Percentiles rank a stretch among this genome's conserved stretches.
These are phyloP conservation scores for Xenus cinereus DNA, from an alignment of 2,113 vertebrate species.

Conservation along the genomic window DNA sequence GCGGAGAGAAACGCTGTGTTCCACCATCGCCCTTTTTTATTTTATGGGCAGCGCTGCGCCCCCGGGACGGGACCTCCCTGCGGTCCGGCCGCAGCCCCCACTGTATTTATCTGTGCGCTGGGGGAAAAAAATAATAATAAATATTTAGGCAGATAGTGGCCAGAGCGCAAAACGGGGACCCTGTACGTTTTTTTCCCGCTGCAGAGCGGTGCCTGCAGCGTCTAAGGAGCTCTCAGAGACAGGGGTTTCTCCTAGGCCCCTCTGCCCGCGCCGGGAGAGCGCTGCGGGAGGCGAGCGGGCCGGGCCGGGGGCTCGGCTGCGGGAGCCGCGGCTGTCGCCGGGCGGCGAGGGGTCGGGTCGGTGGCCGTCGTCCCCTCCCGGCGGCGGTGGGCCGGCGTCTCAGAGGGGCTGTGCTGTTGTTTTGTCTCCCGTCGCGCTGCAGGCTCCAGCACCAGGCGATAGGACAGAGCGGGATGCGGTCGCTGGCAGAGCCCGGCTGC, in stretches of 20 bases:
- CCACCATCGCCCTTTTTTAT: not conserved
- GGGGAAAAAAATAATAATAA: not conserved
- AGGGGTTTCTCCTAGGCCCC: not conserved
- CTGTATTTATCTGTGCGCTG: not conserved
- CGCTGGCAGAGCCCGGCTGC: conserved; percentile 94
- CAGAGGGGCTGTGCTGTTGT: conserved; percentile 61
- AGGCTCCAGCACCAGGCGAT: conserved; percentile 99
- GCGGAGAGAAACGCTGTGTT: not conserved
- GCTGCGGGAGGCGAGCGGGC: not conserved
- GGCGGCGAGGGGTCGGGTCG: not conserved
- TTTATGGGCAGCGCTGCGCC: not conserved
- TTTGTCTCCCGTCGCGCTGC: conserved; percentile 67
- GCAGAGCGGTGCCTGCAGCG: not conserved
- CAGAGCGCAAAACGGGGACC: not conserved
- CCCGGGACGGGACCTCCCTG: not conserved
- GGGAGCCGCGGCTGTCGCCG: not conserved
- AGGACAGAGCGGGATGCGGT: conserved; percentile 96
- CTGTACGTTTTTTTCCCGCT: fast-evolving
- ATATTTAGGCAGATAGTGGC: not conserved
- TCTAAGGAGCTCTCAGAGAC: not conserved
- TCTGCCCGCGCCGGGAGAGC: not conserved
- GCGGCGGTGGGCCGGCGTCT: not conserved
- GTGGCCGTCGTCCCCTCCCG: not conserved
- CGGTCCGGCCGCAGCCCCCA: not conserved
- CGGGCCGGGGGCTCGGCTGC: not conserved